Evolutionary conservation across 2,113 vertebrate genomes (phyloP), one percentile per base, ranked within the genome.

Genomic region (Dipodomys stephensi): DNA sequence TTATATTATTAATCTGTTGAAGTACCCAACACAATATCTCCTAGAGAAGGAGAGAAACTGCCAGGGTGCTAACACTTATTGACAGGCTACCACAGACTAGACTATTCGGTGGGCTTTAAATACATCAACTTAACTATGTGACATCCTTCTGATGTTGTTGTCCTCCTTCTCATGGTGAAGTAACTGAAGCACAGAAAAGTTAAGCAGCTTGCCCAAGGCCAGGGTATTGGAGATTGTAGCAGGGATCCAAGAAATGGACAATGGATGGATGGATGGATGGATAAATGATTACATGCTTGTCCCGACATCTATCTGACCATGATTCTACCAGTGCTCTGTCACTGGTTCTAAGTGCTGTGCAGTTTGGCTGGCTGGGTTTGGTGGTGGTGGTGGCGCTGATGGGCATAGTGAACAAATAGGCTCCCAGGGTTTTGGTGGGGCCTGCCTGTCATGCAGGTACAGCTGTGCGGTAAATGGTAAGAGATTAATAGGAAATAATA

Each of bases 401-500:
- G 28, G 49, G 28, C 23, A 7, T 2, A 5, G 62, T 2, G 15
- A 30, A 4, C 20, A 35, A 11, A 64, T 15, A 30, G 25, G 30
- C 22, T 4, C 1, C 18, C 8, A 22, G 57, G 2, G 16, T 18
- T n/a, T 22, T 1, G 0, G 4, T 0, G 35, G 20, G 77, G 73
- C 73, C 87, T 71, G 32, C 64, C 93, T 96, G 94, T 90, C 88
- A 73, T 6, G 10, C 67, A 1, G 2, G 22, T 2, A 2, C 77
- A 93, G 87, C 71, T 82, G 1, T 18, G 39, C 78, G 4, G 30
- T 67, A 91, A 81, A 35, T n/a, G 32, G 88, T 39, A 19, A 78
- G 93, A 85, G 91, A 92, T 83, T 95, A 90, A 93, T 78, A 62
- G 82, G 95, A 53, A 88, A 83, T 95, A 93, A 94, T 74, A 57